Evolutionary conservation across 2,888 invertebrate genomes (phyloP).

Genomic region (Xestoiulus laeticollis): DNA sequence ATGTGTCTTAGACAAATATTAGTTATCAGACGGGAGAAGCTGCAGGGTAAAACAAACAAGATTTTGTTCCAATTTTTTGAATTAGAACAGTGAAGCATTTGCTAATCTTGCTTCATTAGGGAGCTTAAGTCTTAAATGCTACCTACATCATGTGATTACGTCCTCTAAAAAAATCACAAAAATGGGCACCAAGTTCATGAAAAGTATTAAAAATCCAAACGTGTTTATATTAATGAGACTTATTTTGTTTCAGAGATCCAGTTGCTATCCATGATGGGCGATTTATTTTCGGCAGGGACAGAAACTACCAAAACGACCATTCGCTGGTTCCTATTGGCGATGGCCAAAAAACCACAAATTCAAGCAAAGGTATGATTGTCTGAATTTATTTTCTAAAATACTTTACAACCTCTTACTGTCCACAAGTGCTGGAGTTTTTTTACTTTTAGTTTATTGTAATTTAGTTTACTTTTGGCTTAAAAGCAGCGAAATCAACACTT

Average conservation of each 20-base stretch:
- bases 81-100: neutral
- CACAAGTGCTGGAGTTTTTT: neutral
- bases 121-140: neutral
- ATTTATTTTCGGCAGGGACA: conserved; percentile 85
- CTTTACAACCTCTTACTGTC: neutral
- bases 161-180: neutral
- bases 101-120: neutral
- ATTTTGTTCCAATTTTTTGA: conserved; percentile 24
- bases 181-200: too few relatives aligned
- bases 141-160: neutral
- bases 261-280: conserved; percentile 78
- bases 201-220: too few relatives aligned
- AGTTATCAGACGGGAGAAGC: neutral
- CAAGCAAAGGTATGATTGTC: conserved; percentile 64
- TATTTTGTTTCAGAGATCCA: conserved; percentile 65
- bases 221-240: neutral
- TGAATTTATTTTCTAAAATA: neutral
- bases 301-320: conserved; percentile 84
- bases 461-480: too few relatives aligned
- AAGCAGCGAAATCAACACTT: too few relatives aligned
- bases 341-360: conserved; percentile 75
- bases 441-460: too few relatives aligned
- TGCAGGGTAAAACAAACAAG: neutral
- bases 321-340: conserved; percentile 81
- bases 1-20: too few relatives aligned